These are phyloP conservation scores for Trichosurus vulpecula DNA, from an alignment of 2,797 vertebrate genomes.

Conservation along the genomic window DNA sequence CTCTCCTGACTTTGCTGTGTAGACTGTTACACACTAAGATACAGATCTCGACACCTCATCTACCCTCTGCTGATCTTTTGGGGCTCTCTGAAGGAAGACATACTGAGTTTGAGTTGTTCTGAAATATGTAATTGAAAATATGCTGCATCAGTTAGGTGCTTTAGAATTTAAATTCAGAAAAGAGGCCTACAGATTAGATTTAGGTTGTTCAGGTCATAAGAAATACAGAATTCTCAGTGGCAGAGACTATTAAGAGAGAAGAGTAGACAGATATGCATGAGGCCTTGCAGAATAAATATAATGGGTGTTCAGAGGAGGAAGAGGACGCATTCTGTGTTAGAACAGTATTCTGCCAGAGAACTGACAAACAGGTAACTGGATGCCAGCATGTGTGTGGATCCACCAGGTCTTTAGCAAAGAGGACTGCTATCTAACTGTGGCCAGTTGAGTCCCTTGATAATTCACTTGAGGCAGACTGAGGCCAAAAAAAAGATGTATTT, in stretches of 20 bases:
- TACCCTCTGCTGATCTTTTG: background rate
- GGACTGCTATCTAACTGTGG: background rate
- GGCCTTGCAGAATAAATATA: background rate
- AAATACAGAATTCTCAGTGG: background rate
- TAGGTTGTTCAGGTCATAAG: background rate
- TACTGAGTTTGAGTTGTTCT: background rate
- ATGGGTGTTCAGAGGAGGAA: background rate
- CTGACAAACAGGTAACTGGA: background rate
- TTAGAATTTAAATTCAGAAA: background rate
- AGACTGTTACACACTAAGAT: background rate
- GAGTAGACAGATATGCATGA: background rate
- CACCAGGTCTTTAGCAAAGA: background rate
- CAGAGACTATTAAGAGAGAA: background rate
- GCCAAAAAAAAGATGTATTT: background rate
- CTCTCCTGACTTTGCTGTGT: background rate
- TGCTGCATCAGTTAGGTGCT: background rate
- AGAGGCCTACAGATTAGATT: background rate
- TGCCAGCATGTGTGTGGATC: background rate
- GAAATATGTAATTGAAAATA: background rate
- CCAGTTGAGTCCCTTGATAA: background rate
- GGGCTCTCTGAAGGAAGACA: background rate
- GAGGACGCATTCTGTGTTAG: background rate
- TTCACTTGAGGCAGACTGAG: background rate
- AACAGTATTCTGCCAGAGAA: background rate
- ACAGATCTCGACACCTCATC: background rate